Evolutionary conservation across 2,888 invertebrate species (phyloP), one percentile per base, ranked within the genome.

Genomic region (Aporophyla lueneburgensis): DNA sequence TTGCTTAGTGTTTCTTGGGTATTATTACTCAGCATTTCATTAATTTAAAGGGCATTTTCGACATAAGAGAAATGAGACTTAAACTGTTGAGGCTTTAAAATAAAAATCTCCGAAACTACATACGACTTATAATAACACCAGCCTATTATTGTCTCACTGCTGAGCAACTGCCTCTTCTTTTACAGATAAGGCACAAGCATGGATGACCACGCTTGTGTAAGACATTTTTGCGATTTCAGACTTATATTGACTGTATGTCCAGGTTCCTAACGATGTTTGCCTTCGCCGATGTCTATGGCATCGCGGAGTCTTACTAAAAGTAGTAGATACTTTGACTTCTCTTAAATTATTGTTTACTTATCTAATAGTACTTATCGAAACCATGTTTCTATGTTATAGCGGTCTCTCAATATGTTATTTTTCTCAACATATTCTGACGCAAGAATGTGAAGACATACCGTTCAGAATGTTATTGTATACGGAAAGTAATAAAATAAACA

Each of bases 401-500:
- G 49, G n/a, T 61, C 21, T 33, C 0, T 5, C n/a, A 61, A 67
- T 56, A 56, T 33, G 16, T 80, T 70, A 61, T 78, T 59, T 78
- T 79, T 80, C n/a, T 71, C 24, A 70, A 46, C 27, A 53, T 24
- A 51, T 63, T 66, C 16, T 24, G 27, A 51, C 66, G 14, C 56
- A 66, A 21, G 54, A n/a, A 27, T 43, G 54, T 58, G 24, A 63
- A 63, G 4, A 46, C 40, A 21, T 56, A 56, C 61, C 33, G 69
- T 69, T 69, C n/a, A 33, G 24, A 68, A 67, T 53, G 53, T 79
- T 68, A 24, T 67, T 51, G 16, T 43, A 43, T 21, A 56, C 24
- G 58, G 66, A 59, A 69, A 65, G 59, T 82, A 80, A 82, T 80
- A 65, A 69, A 59, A 49, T 63, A 74, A 66, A 67, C 81, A 67